Evolutionary conservation across 1,140 invertebrate genomes (phyloP).

Genomic region (Drosophila parvula): DNA sequence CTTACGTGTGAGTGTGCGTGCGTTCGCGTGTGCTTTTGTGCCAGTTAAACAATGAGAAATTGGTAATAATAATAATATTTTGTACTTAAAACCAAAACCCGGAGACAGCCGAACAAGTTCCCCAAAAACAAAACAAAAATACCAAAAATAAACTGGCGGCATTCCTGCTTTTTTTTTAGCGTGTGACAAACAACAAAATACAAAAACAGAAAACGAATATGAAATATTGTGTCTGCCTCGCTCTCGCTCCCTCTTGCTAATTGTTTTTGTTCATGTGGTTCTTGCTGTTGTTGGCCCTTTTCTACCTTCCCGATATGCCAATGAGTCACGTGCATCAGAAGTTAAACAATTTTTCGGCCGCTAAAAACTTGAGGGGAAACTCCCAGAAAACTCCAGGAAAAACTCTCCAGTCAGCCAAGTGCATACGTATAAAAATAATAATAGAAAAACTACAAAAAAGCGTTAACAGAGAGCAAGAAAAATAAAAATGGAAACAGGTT

Average conservation of each 20-base stretch:
- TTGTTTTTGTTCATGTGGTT: conserved; percentile 33
- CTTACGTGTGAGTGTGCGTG: conserved; percentile 46
- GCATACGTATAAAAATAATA: conserved; percentile 30
- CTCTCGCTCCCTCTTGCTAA: conserved; percentile 9
- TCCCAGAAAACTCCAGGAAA: conserved; percentile 21
- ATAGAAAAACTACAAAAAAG: conserved; percentile 29
- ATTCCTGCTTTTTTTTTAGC: conserved; percentile 39
- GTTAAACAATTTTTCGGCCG: conserved; percentile 22
- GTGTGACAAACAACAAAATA: conserved; percentile 33
- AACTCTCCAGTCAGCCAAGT: conserved; percentile 34
- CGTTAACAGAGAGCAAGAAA: conserved; percentile 28
- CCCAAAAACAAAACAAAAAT: conserved; percentile 20
- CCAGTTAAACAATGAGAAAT: conserved; percentile 40
- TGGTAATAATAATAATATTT: conserved; percentile 31
- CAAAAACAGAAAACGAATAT: conserved; percentile 13
- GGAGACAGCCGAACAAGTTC: conserved; percentile 9
- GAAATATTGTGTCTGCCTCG: conserved; percentile 20
- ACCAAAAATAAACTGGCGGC: conserved; percentile 46
- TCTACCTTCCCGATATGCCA: neutral
- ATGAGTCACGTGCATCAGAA: conserved; percentile 50
- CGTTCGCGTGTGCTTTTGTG: conserved; percentile 39
- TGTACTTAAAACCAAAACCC: conserved; percentile 3
- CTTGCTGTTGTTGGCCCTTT: conserved; percentile 1
- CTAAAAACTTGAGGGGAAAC: conserved; percentile 33
- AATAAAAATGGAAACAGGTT: conserved; percentile 62